Evolutionary conservation across 2,113 vertebrate species (phyloP).

Genomic region (Pithys albifrons): DNA sequence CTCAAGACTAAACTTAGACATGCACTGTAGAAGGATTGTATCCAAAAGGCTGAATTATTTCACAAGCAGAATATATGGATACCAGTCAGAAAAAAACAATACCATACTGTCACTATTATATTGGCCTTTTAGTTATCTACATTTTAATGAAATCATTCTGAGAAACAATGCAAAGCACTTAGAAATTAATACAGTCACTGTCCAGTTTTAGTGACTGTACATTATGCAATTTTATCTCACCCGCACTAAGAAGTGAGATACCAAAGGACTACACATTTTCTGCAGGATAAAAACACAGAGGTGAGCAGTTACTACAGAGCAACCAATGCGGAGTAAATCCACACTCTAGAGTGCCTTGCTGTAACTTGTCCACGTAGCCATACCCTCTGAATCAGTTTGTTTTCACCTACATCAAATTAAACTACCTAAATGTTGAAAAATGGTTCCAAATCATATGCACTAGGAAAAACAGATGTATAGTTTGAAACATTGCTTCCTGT

Average conservation of each 20-base stretch:
- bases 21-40: not conserved
- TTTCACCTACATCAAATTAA: not conserved
- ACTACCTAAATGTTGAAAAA: not conserved
- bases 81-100: not conserved
- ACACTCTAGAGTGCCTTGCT: constrained; percentile 10
- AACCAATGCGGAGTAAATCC: not conserved
- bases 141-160: not conserved
- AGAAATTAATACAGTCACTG: not conserved
- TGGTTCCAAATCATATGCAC: not conserved
- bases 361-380: constrained; percentile 19
- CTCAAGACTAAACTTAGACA: not conserved
- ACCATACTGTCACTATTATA: not conserved
- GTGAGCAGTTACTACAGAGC: not conserved
- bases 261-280: not conserved
- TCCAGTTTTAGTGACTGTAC: not conserved
- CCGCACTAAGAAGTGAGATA: not conserved
- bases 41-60: not conserved
- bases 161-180: not conserved
- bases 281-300: not conserved
- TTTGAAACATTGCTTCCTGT: not conserved
- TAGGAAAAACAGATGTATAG: not conserved
- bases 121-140: not conserved
- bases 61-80: not conserved
- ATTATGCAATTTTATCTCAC: not conserved
- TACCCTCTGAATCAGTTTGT: not conserved